Evolutionary conservation across 2,113 vertebrate genomes (phyloP).

Genomic region (Casuarius casuarius): DNA sequence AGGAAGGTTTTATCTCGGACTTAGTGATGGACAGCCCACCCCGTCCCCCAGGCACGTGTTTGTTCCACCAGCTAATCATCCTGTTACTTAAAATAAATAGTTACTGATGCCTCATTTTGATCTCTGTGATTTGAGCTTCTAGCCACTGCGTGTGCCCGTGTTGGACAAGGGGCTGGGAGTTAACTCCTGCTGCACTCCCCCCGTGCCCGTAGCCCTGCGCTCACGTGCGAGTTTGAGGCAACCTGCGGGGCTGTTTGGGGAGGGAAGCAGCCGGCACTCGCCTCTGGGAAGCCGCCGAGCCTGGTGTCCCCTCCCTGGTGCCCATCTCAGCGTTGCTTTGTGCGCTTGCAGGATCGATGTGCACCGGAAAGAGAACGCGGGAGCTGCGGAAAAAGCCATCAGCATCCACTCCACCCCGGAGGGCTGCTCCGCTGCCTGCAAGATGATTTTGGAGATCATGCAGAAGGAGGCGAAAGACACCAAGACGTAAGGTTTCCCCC

Average conservation of each 20-base stretch:
- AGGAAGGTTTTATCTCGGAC: neutral
- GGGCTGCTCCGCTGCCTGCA: conserved; percentile 91
- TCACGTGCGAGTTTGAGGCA: accelerated
- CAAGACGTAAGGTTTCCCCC: conserved; percentile 85
- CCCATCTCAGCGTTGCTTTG: neutral
- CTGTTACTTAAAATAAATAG: neutral
- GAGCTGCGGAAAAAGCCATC: conserved; percentile 94
- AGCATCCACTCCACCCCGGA: conserved; percentile 94
- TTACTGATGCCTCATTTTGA: neutral
- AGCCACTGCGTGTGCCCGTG: accelerated
- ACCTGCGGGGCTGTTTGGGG: accelerated
- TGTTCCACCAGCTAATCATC: neutral
- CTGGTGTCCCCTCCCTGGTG: neutral
- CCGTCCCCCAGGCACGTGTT: neutral
- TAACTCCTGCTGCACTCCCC: neutral
- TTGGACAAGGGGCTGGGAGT: accelerated
- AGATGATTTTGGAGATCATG: conserved; percentile 98
- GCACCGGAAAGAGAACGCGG: conserved; percentile 93
- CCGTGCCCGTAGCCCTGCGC: neutral
- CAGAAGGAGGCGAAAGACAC: conserved; percentile 97
- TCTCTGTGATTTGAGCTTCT: neutral
- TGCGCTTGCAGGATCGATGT: conserved; percentile 86
- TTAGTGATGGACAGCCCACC: neutral
- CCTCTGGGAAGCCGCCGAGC: neutral
- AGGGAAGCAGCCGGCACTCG: neutral